Base-by-base conservation (phyloP, 2,888 invertebrate species). In the Alentia gelatinosa region DNA sequence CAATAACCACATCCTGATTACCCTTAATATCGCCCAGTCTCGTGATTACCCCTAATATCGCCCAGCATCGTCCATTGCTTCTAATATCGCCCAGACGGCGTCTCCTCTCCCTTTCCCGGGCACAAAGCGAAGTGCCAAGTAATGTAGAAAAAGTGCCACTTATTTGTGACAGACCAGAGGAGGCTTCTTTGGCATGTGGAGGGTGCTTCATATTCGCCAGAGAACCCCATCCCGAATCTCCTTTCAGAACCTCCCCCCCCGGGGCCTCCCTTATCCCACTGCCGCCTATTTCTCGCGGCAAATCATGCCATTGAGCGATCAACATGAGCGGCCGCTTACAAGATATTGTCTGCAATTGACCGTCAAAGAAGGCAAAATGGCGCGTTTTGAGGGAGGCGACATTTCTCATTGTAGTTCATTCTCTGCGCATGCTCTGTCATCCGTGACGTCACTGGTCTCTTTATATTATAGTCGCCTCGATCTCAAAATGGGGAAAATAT, bases 241-340 rank as follows among this genome's bases (percentile, higher is more conserved):
- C 56, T n/a, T n/a, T 56, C 56, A n/a, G 56, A n/a, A n/a, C 56
- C 56, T 56, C 56, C 12, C 19, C 5, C 56, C 9, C 63, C 12
- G 15, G n/a, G 15, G n/a, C 26, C 63, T 63, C 9, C n/a, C n/a
- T 63, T 12, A 68, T 30, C n/a, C 30, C 30, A 3, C 68, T 30
- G n/a, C 68, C 30, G 1, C 30, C 30, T 68, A 68, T 12, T 68
- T 68, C 68, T 15, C 30, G 68, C 68, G 23, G 68, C 5, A 68
- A 68, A 68, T 68, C 68, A 68, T 30, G 68, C 68, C 68, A 68
- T 68, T 68, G n/a, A 68, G n/a, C 68, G 68, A 68, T 68, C 30
- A 68, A 30, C 68, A 15, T 30, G 26, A 68, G 68, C n/a, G 68
- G 15, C n/a, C 68, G 30, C 68, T 68, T 68, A 68, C n/a, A 26